Evolutionary conservation across 2,113 vertebrate genomes (phyloP), one percentile per base, ranked within the genome.

Genomic region (Planiliza haematocheilus): DNA sequence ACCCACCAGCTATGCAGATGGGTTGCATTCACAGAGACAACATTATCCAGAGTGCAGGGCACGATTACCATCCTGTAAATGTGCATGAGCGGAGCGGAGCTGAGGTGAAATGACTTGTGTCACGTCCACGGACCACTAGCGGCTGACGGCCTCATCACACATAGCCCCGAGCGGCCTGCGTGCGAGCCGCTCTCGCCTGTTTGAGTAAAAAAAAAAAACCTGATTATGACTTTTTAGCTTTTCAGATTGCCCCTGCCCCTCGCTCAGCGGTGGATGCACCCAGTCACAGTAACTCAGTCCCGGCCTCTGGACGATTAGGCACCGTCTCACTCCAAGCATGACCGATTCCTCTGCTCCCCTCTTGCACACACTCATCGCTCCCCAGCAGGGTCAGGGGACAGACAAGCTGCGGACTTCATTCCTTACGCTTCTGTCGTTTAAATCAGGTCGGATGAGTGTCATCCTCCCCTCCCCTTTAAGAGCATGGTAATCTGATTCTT

Each of bases 351-450:
- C 76, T 63, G 48, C 81, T 74, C 70, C 53, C 37, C 81, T 79
- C 84, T 87, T 5, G 24, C 61, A 52, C 64, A 70, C 64, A 73
- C 76, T 74, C 79, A 52, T 41, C 7, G 50, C 73, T 78, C 77
- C 56, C 48, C 24, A 1, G 59, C 73, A 70, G 84, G 89, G 89
- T 91, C 91, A 86, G 64, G 67, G 82, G 78, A 85, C 83, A 72
- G 91, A 78, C 67, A 64, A 81, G 77, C 74, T 53, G 70, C 72
- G 59, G 83, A 86, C 72, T 84, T 85, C 75, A 86, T 91, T 92
- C 87, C 87, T 92, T 89, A 91, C 87, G 89, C 90, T 93, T 91
- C 87, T 91, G 87, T 90, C 90, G 73, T 76, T 89, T 89, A 69
- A 90, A 91, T 93, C 90, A 89, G 86, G 82, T 93, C 70, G 41